Percentiles rank a stretch among this genome's conserved stretches.
Conservation (phyloP, 2,113 vertebrate species). For the Argyrosomus japonicus region DNA sequence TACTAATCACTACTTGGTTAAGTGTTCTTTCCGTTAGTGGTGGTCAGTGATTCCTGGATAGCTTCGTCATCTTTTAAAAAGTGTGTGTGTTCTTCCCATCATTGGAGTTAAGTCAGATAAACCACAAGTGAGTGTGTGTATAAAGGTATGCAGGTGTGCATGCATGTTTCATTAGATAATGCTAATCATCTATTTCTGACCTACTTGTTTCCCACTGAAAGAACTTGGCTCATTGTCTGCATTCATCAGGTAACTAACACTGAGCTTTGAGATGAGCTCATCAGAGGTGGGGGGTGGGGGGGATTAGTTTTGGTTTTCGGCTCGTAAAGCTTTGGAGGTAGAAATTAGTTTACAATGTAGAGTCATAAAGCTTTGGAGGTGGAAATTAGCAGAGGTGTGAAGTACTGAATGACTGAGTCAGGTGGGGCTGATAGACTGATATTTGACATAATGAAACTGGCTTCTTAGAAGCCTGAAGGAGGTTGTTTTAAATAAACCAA, state of each 20-base stretch:
- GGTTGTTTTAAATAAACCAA: neutral
- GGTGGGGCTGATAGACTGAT: neutral
- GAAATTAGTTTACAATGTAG: conserved; percentile 6
- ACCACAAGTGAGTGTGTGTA: neutral
- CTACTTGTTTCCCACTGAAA: neutral
- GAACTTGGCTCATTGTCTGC: conserved; percentile 10
- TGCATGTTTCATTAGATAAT: neutral
- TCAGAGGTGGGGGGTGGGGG: neutral
- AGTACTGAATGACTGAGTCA: neutral
- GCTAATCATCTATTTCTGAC: conserved; percentile 25
- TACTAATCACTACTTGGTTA: conserved; percentile 22
- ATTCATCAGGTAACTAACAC: conserved; percentile 46
- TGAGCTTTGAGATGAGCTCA: neutral
- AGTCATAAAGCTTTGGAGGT: conserved; percentile 19
- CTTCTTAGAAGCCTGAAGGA: neutral
- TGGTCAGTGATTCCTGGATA: conserved; percentile 21
- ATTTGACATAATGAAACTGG: conserved; percentile 8
- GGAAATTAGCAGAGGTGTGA: conserved; percentile 26
- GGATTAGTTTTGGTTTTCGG: neutral
- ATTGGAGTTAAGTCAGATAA: neutral
- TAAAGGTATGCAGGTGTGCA: neutral
- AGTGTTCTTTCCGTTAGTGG: neutral
- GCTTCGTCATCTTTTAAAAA: conserved; percentile 28
- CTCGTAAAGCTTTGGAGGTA: conserved; percentile 31
- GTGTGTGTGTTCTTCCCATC: conserved; percentile 12